A percentile compares a stretch with the other conserved stretches of the same genome.
These are phyloP conservation scores for Drosophila barbarae DNA, from an alignment of 2,888 invertebrate species.

Conservation along the genomic window DNA sequence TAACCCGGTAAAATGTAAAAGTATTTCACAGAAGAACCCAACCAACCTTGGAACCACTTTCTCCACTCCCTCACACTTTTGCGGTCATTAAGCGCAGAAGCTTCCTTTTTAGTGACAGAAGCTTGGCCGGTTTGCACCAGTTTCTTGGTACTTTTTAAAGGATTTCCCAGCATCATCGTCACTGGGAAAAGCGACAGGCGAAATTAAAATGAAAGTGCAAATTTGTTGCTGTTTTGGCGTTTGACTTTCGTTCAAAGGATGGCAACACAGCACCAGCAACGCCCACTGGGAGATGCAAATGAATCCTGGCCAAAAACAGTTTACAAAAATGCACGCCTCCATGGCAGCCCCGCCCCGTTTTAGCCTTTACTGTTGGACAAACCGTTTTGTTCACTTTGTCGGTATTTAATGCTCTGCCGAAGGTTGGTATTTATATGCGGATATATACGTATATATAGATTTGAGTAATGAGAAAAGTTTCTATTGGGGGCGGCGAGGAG, in stretches of 20 bases:
- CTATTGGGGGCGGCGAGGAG: constrained; percentile 18
- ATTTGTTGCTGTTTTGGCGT: constrained; percentile 38
- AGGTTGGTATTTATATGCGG: constrained; percentile 23
- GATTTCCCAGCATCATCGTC: constrained; percentile 9
- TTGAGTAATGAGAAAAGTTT: constrained; percentile 43
- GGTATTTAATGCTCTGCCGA: constrained; percentile 24
- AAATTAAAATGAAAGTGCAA: constrained; percentile 38
- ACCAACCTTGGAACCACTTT: constrained; percentile 1
- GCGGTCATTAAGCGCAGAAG: constrained; percentile 27
- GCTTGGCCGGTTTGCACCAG: constrained; percentile 3
- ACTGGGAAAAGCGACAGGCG: constrained; percentile 1
- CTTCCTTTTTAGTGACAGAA: constrained; percentile 16
- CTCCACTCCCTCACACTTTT: constrained; percentile 12
- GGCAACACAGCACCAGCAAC: not conserved
- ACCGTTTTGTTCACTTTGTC: constrained; percentile 32
- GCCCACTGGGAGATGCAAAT: constrained; percentile 34
- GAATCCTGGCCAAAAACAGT: constrained; percentile 28
- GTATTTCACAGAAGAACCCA: constrained; percentile 6
- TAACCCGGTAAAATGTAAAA: constrained; percentile 4
- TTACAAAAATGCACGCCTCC: constrained; percentile 34
- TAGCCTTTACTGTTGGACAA: constrained; percentile 8
- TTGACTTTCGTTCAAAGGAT: constrained; percentile 32
- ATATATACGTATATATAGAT: constrained; percentile 29
- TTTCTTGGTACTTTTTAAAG: constrained; percentile 27
- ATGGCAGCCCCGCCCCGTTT: constrained; percentile 15